Conservation (phyloP, 2,797 vertebrate species). For the Sibirionetta formosa region DNA sequence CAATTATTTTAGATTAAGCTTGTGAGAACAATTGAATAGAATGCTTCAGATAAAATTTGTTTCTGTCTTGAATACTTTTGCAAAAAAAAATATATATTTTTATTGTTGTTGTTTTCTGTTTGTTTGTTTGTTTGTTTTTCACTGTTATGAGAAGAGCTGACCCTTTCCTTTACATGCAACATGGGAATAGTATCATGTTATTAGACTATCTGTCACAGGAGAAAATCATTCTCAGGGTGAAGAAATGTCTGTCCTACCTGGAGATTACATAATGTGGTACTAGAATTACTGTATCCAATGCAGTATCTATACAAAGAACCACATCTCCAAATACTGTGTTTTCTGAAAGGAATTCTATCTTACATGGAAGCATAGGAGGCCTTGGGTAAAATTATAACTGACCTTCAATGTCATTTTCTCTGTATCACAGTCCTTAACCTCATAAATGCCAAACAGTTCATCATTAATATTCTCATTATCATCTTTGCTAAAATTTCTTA, state of each 20-base stretch:
- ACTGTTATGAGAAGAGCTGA: not conserved
- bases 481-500: not conserved
- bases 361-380: fast-evolving
- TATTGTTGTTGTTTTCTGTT: not conserved
- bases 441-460: not conserved
- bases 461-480: not conserved
- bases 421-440: not conserved
- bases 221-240: not conserved
- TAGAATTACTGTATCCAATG: not conserved
- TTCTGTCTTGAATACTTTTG: not conserved
- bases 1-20: not conserved
- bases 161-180: not conserved
- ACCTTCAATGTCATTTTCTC: not conserved
- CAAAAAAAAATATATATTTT: not conserved
- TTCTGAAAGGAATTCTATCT: not conserved
- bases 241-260: not conserved
- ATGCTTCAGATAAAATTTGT: not conserved
- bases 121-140: not conserved
- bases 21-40: not conserved
- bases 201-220: not conserved
- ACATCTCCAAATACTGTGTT: not conserved
- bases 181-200: not conserved
- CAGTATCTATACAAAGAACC: not conserved
- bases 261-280: not conserved
- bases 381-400: not conserved